A percentile compares a stretch with the other conserved stretches of the same genome.
These are phyloP conservation scores for Lepidocyrtinus sp. DNA, from an alignment of 2,888 invertebrate genomes.

Conservation along the genomic window DNA sequence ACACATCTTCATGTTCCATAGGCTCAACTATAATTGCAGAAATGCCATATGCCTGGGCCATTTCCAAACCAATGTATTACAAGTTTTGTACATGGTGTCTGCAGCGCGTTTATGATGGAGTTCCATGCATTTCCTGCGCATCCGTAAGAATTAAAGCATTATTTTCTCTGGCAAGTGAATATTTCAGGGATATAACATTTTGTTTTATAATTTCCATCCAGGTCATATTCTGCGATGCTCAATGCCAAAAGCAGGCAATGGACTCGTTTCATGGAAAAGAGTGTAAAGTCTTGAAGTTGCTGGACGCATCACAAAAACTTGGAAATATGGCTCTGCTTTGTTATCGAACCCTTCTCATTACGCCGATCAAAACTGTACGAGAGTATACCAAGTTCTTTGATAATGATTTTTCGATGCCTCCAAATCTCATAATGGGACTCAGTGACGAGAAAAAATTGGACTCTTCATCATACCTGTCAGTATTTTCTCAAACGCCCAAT, in stretches of 20 bases:
- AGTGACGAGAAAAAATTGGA: constrained; percentile 53
- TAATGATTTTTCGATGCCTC: constrained; percentile 14
- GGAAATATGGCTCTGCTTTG: constrained; percentile 70
- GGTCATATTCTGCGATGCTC: constrained; percentile 73
- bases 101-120: constrained; percentile 67
- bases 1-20: constrained; percentile 46
- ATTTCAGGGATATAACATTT: neutral
- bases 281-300: constrained; percentile 71
- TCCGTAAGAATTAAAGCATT: constrained; percentile 64
- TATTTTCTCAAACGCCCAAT: constrained; percentile 72
- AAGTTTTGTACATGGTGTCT: constrained; percentile 73
- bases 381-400: neutral
- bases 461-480: constrained; percentile 71
- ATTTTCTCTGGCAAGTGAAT: neutral
- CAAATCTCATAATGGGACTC: constrained; percentile 44
- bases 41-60: constrained; percentile 72
- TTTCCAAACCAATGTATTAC: constrained; percentile 70
- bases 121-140: constrained; percentile 70
- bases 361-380: constrained; percentile 23
- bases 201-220: constrained; percentile 61
- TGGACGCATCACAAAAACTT: constrained; percentile 66
- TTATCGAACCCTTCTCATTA: constrained; percentile 67
- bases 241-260: constrained; percentile 72
- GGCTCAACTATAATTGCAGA: constrained; percentile 73
- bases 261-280: constrained; percentile 72